A percentile compares a stretch with the other conserved stretches of the same genome.
Conservation (phyloP, 2,113 vertebrate species). For the Calidris pygmaea region DNA sequence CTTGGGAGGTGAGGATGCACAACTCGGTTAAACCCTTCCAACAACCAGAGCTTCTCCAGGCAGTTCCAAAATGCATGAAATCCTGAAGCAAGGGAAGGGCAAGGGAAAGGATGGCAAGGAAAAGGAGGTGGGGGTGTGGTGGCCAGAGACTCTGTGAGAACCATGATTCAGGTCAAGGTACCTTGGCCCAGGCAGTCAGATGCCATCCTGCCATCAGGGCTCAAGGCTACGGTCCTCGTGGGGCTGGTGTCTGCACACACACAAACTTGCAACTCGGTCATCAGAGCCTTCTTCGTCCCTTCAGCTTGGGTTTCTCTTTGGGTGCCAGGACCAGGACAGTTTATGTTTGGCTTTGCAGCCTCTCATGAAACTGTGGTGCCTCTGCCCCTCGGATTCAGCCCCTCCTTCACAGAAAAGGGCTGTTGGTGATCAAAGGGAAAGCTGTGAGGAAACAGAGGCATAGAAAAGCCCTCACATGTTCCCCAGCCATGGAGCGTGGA, state of each 20-base stretch:
- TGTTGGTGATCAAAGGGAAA: background rate
- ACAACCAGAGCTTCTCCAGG: background rate
- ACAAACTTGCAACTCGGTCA: too few relatives aligned
- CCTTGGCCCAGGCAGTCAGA: background rate
- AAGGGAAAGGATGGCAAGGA: accelerated
- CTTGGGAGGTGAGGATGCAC: background rate
- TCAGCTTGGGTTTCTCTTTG: background rate
- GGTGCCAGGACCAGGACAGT: background rate
- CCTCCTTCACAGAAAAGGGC: background rate
- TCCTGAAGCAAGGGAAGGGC: background rate
- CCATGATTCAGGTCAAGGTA: background rate
- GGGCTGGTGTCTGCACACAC: background rate
- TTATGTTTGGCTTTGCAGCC: background rate
- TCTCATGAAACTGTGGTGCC: background rate
- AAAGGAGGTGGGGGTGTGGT: background rate
- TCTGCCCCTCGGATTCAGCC: background rate
- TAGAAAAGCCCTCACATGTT: background rate
- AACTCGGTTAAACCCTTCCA: background rate
- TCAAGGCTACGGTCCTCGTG: background rate
- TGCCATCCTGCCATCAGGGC: accelerated
- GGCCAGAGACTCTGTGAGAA: background rate
- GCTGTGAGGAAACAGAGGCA: background rate
- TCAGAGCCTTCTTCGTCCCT: background rate
- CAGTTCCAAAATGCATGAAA: background rate
- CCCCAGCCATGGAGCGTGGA: background rate